A percentile compares a stretch with the other conserved stretches of the same genome.
These are phyloP conservation scores for Lysiphlebus fabarum DNA, from an alignment of 1,140 invertebrate species.

Conservation along the genomic window DNA sequence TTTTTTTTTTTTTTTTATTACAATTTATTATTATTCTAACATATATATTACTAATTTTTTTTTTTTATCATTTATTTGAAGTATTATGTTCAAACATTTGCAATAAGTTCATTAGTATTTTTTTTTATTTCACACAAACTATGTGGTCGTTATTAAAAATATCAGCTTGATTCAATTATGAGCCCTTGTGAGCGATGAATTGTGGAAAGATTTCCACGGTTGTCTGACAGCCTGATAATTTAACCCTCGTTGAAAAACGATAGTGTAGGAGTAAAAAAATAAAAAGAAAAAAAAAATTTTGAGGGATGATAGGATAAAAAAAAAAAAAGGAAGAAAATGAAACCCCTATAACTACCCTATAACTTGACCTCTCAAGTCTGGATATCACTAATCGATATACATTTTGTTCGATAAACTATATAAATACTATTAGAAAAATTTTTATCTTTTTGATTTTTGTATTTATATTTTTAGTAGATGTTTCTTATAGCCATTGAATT, in stretches of 20 bases:
- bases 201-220: background rate
- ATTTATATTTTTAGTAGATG: too few relatives aligned
- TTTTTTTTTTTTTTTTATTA: conserved; percentile 6
- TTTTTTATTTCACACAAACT: too few relatives aligned
- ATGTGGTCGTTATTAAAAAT: background rate
- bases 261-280: conserved; percentile 9
- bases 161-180: conserved; percentile 1
- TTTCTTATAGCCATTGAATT: too few relatives aligned
- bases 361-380: conserved; percentile 23
- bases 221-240: background rate
- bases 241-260: conserved; percentile 7
- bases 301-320: conserved; percentile 8
- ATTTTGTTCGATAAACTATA: conserved; percentile 27
- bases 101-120: too few relatives aligned
- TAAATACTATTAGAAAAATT: conserved; percentile 24
- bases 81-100: background rate
- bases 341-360: conserved; percentile 15
- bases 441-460: conserved; percentile 6
- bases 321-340: conserved; percentile 16
- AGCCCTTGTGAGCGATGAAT: conserved; percentile 11
- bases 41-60: conserved; percentile 4
- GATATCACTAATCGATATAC: conserved; percentile 27
- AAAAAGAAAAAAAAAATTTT: background rate
- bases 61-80: conserved; percentile 2
- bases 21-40: background rate